Conservation (phyloP, 2,113 vertebrate genomes). For the Bombycilla garrulus region DNA sequence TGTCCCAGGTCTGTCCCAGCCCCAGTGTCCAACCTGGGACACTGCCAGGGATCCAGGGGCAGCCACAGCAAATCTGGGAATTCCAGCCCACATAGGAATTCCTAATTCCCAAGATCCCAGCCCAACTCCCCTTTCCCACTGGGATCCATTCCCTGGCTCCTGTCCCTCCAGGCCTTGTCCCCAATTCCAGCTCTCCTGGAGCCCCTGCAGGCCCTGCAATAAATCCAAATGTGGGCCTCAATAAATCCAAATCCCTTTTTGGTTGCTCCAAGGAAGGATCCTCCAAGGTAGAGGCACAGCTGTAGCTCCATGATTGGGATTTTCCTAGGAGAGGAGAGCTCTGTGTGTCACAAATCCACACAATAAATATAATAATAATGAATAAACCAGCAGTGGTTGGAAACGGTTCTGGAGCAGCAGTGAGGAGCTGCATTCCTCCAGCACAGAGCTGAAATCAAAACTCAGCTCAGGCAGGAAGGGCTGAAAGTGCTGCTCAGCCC, state of each 20-base stretch:
- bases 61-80: not conserved
- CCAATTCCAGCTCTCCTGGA: not conserved
- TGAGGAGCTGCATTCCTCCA: not conserved
- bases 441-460: accelerated
- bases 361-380: no score
- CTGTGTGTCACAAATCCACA: not conserved
- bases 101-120: not conserved
- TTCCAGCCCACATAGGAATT: not conserved
- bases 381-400: not conserved
- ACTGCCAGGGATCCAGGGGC: not conserved
- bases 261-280: not conserved
- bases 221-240: not conserved
- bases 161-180: not conserved
- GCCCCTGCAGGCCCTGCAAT: not conserved
- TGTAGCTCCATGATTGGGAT: not conserved
- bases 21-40: not conserved
- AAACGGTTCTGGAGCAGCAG: not conserved
- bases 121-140: not conserved
- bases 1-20: accelerated
- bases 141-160: not conserved
- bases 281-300: not conserved
- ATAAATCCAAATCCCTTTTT: not conserved
- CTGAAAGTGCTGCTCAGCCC: not conserved
- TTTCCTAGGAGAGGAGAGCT: not conserved
- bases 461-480: not conserved